Conservation (phyloP, 1,140 invertebrate genomes). For the Hyphantria cunea region DNA sequence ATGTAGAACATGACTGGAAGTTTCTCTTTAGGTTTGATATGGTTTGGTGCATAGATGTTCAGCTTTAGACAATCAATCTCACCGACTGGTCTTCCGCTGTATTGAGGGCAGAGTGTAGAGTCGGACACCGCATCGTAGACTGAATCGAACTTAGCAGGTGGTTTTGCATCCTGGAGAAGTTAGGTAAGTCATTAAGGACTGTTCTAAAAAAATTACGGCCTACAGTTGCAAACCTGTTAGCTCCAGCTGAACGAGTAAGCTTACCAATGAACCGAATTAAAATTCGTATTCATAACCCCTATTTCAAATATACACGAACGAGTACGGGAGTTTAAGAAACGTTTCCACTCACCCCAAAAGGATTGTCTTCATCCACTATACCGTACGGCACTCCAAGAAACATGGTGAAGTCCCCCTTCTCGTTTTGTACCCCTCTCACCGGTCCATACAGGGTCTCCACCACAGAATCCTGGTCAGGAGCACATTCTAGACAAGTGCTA, state of each 20-base stretch:
- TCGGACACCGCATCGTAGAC: neutral
- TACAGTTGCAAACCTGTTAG: too few species aligned
- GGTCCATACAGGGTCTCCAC: constrained; percentile 44
- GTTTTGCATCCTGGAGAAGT: constrained; percentile 1
- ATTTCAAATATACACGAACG: constrained; percentile 4
- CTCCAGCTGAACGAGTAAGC: too few species aligned
- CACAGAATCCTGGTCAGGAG: constrained; percentile 31
- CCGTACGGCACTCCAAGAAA: constrained; percentile 55
- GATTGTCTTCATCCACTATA: constrained; percentile 44
- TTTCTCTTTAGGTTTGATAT: neutral
- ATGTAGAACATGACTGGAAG: constrained; percentile 31
- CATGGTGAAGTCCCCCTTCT: constrained; percentile 50
- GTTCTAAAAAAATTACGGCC: neutral
- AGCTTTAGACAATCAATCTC: constrained; percentile 30
- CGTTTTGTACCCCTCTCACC: constrained; percentile 40
- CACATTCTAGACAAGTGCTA: neutral
- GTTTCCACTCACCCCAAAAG: constrained; percentile 53
- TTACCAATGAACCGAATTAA: too few species aligned
- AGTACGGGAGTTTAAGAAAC: too few species aligned
- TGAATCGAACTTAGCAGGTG: neutral
- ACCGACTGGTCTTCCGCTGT: neutral
- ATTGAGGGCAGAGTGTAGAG: neutral
- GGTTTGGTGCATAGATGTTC: constrained; percentile 24
- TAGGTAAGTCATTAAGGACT: too few species aligned
- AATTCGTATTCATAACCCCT: too few species aligned